Evolutionary conservation across 2,113 vertebrate genomes (phyloP), one percentile per base, ranked within the genome.

Genomic region (Sterrhoptilus dennistouni): DNA sequence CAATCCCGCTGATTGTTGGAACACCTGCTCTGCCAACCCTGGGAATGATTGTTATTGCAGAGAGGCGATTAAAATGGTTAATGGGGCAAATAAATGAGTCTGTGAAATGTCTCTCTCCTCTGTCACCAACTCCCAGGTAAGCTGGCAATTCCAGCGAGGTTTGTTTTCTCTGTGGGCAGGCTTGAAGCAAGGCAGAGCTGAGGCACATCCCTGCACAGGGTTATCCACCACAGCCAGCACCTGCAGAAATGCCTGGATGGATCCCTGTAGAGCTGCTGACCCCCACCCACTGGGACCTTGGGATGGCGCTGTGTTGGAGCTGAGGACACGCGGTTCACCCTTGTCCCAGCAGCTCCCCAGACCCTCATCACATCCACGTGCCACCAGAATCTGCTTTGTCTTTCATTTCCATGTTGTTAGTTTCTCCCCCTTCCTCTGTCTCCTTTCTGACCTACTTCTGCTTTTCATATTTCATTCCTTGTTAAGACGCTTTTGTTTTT

Each of bases 281-380:
- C 15, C 49, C 3, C 21, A 6, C 5, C 27, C 2, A 2, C 28
- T 6, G 1, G 36, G 23, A 15, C 21, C 42, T 35, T 4, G 64
- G n/a, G 20, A 4, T 0, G 0, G 42, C 0, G 11, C 54, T 2
- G 22, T 35, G 5, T 5, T 4, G 8, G 54, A 23, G 38, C 33
- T 1, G 3, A 25, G 57, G 70, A 7, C 4, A 2, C 0, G 0
- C 0, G 0, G n/a, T 2, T 38, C 64, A 2, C 8, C 9, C 6
- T 5, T 16, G 5, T 63, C 44, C 22, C 49, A 9, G 70, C 70
- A 56, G 61, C 57, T 49, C 49, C 35, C 49, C 2, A 4, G 40
- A 23, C 12, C 57, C 71, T 4, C 6, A 0, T 14, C 87, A 27
- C 0, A 0, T 38, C 83, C 57, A 6, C 0, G 1, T 3, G 9